phyloP scores from a whole-genome alignment of 2,113 vertebrate genomes.

The Girardinichthys multiradiatus region DNA sequence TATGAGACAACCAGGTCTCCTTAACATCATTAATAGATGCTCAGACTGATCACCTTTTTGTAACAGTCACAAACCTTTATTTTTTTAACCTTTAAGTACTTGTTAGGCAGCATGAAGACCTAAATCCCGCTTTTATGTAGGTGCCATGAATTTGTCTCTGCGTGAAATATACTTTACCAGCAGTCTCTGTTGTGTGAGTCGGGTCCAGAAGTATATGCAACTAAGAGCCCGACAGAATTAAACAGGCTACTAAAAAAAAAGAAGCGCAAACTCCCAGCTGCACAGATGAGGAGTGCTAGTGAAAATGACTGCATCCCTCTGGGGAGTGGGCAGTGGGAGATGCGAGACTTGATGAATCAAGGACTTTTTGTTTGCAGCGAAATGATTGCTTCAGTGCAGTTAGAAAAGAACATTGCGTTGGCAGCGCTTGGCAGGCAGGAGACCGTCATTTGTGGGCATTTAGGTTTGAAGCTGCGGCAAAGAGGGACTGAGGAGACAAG shows the following conservation, averaged over 20 bases:
- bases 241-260: conserved; percentile 23
- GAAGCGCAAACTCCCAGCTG: conserved; percentile 11
- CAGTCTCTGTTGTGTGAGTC: neutral
- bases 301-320: conserved; percentile 72
- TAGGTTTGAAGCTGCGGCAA: conserved; percentile 57
- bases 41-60: neutral
- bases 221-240: conserved; percentile 29
- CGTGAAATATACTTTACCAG: neutral
- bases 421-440: conserved; percentile 41
- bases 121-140: conserved; percentile 4
- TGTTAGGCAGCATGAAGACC: neutral
- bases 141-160: neutral
- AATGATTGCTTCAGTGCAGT: conserved; percentile 53
- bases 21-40: conserved; percentile 1
- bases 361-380: conserved; percentile 71
- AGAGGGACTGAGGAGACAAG: conserved; percentile 51
- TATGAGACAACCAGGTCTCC: neutral
- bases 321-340: conserved; percentile 70
- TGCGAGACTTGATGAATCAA: conserved; percentile 71
- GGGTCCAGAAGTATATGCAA: conserved; percentile 48
- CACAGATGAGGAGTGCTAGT: conserved; percentile 40
- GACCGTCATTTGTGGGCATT: conserved; percentile 65
- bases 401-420: conserved; percentile 46
- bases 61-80: no score
- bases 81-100: neutral